Percentiles rank a stretch among this genome's conserved stretches.
Evolutionary conservation across 1,140 invertebrate genomes (phyloP).

Genomic region (Dolichoris vasculosae): DNA sequence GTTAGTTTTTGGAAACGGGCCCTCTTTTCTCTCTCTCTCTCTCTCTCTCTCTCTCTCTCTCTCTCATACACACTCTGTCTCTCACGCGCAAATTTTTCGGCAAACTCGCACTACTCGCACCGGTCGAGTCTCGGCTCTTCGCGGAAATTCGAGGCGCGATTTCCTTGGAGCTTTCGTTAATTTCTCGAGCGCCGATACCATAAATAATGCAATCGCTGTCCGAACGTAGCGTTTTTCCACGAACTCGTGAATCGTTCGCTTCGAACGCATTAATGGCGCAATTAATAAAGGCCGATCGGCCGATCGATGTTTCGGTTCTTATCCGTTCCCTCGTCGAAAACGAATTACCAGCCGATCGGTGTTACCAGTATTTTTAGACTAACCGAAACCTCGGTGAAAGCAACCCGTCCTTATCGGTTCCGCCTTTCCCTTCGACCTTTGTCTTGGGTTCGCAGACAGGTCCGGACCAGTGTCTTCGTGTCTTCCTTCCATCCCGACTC

Average conservation of each 20-base stretch:
- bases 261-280: background rate
- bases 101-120: background rate
- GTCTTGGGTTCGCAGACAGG: no score
- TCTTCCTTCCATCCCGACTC: no score
- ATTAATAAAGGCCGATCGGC: background rate
- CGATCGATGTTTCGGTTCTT: background rate
- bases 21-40: no score
- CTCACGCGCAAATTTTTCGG: background rate
- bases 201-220: background rate
- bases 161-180: conserved; percentile 1
- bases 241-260: background rate
- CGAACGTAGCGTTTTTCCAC: background rate
- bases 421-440: no score
- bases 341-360: no score
- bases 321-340: background rate
- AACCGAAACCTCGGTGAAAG: no score
- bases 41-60: no score
- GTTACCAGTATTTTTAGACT: no score
- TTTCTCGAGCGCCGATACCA: background rate
- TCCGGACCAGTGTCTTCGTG: no score
- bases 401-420: no score
- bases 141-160: background rate
- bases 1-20: background rate
- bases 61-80: no score
- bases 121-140: background rate